Conservation (phyloP, 1,140 invertebrate genomes). For the Drepana arcuata region DNA sequence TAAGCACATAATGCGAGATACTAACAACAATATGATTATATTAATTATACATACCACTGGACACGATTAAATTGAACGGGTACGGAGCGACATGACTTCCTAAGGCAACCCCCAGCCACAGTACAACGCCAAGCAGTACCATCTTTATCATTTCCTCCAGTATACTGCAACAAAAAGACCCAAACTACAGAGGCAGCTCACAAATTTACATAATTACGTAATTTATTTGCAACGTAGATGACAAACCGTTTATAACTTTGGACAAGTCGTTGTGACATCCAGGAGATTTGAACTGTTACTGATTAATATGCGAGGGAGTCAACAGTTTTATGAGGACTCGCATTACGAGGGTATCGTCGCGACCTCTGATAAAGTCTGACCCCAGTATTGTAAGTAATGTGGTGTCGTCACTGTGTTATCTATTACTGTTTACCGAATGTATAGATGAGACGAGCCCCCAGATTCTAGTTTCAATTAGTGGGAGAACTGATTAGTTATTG, state of each 20-base stretch:
- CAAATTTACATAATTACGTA: conserved; percentile 12
- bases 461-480: no score
- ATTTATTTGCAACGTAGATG: conserved; percentile 8
- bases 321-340: conserved; percentile 34
- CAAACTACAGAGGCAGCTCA: conserved; percentile 8
- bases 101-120: conserved; percentile 63
- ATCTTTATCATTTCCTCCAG: conserved; percentile 68
- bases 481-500: no score
- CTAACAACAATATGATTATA: no score
- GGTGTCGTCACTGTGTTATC: conserved; percentile 21
- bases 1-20: no score
- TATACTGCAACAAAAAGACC: conserved; percentile 56
- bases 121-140: conserved; percentile 53
- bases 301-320: conserved; percentile 21
- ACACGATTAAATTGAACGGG: conserved; percentile 53
- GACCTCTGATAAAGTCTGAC: conserved; percentile 31
- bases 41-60: no score
- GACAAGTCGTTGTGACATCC: conserved; percentile 11
- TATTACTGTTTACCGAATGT: conserved; percentile 3
- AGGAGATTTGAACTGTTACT: conserved; percentile 28
- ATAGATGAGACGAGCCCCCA: conserved; percentile 39
- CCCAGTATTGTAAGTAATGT: conserved; percentile 20
- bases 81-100: conserved; percentile 63
- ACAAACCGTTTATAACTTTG: conserved; percentile 8
- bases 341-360: conserved; percentile 33